Conservation (phyloP, 2,888 invertebrate species). For the Amphiduros pacificus region DNA sequence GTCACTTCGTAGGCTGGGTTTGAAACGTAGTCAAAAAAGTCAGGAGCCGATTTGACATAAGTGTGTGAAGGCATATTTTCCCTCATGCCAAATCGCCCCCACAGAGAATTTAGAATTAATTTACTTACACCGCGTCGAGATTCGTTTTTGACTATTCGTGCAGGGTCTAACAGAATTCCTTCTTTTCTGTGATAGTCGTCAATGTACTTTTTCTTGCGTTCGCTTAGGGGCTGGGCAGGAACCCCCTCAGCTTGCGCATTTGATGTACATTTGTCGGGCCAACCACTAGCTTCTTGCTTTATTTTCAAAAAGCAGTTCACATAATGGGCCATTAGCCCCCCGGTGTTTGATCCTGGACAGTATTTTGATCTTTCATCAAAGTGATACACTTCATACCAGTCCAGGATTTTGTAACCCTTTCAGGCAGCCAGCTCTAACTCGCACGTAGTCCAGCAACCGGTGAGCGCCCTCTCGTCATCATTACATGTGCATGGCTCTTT, state of each 20-base stretch:
- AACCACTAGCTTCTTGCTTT: slow-evolving; percentile 36
- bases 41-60: neutral
- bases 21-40: neutral
- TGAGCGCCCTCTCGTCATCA: slow-evolving; percentile 33
- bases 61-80: neutral
- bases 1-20: neutral
- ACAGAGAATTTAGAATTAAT: slow-evolving; percentile 18
- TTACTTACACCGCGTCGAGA: neutral
- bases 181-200: slow-evolving; percentile 7
- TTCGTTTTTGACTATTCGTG: slow-evolving; percentile 1
- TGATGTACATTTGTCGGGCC: neutral
- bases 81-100: slow-evolving; percentile 23
- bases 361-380: slow-evolving; percentile 13
- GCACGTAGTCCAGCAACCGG: slow-evolving; percentile 50
- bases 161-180: slow-evolving; percentile 7
- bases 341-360: slow-evolving; percentile 16
- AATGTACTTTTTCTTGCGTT: slow-evolving; percentile 29
- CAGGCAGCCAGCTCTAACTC: slow-evolving; percentile 48
- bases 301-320: slow-evolving; percentile 41
- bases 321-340: slow-evolving; percentile 45
- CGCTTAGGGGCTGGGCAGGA: too few species aligned
- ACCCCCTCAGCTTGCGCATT: neutral
- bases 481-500: neutral
- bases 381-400: slow-evolving; percentile 30
- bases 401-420: slow-evolving; percentile 45